phyloP scores from a whole-genome alignment of 2,797 vertebrate genomes.

The Hydrolagus colliei region DNA sequence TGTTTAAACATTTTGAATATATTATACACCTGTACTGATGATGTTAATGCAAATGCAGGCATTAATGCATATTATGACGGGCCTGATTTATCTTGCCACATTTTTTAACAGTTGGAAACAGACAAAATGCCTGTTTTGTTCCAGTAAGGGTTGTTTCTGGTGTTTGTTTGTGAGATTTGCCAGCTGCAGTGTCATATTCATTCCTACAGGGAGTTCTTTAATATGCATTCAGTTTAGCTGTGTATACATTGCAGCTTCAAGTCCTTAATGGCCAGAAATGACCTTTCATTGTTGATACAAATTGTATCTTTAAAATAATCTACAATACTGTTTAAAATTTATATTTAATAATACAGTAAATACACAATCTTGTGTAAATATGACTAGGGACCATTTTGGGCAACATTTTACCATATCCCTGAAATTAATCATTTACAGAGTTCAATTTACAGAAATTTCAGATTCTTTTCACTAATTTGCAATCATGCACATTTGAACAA shows the following conservation, averaged over 20 bases:
- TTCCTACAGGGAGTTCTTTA: slow-evolving; percentile 36
- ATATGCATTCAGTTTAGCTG: slow-evolving; percentile 17
- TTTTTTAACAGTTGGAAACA: slow-evolving; percentile 71
- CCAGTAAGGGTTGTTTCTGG: slow-evolving; percentile 92
- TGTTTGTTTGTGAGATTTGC: slow-evolving; percentile 58
- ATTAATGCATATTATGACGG: slow-evolving; percentile 44
- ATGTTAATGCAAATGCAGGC: slow-evolving; percentile 44
- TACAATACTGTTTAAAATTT: slow-evolving; percentile 57
- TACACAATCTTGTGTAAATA: slow-evolving; percentile 64
- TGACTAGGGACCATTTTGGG: slow-evolving; percentile 65
- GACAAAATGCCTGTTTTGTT: slow-evolving; percentile 70
- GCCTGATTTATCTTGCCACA: slow-evolving; percentile 55
- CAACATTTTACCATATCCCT: slow-evolving; percentile 65
- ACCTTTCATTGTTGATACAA: slow-evolving; percentile 92
- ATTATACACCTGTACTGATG: slow-evolving; percentile 47
- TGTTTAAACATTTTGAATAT: slow-evolving; percentile 46
- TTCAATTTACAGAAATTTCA: slow-evolving; percentile 28
- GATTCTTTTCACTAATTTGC: neutral
- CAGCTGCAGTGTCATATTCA: slow-evolving; percentile 40
- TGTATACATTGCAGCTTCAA: slow-evolving; percentile 50
- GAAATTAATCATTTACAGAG: slow-evolving; percentile 19
- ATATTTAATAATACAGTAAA: slow-evolving; percentile 54
- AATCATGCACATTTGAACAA: neutral
- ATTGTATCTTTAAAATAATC: slow-evolving; percentile 88
- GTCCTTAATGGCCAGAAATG: slow-evolving; percentile 76